Conservation (phyloP, 2,113 vertebrate species). For the Hypomesus transpacificus region DNA sequence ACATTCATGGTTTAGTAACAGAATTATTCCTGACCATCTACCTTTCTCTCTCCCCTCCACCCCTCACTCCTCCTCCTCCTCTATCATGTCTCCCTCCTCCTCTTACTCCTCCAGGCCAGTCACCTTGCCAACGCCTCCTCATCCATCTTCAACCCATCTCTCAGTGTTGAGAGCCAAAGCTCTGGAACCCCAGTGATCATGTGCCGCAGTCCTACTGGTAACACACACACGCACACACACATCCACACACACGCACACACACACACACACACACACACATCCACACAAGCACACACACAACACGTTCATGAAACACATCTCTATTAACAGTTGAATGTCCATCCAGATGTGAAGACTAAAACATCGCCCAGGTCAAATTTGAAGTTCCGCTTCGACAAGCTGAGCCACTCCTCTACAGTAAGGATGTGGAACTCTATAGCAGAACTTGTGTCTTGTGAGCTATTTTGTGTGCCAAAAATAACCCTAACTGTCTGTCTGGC, state of each 20-base stretch:
- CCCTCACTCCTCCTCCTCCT: not conserved
- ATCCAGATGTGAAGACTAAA: constrained; percentile 84
- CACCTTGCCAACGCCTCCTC: constrained; percentile 78
- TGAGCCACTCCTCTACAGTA: constrained; percentile 84
- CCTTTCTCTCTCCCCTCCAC: not conserved
- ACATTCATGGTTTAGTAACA: constrained; percentile 7
- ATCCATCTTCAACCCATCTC: constrained; percentile 79
- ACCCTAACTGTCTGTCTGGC: no score
- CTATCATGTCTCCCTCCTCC: not conserved
- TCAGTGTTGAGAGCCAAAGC: constrained; percentile 76
- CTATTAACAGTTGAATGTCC: not conserved
- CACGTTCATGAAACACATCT: not conserved
- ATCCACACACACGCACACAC: not conserved
- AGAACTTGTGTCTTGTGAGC: not conserved
- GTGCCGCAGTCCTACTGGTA: constrained; percentile 91
- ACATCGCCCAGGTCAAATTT: constrained; percentile 92
- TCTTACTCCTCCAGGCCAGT: constrained; percentile 65
- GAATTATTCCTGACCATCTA: not conserved
- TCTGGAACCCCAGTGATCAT: constrained; percentile 85
- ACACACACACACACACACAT: not conserved
- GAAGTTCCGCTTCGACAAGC: constrained; percentile 97
- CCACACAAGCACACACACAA: not conserved
- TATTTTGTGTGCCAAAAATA: no score
- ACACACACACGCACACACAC: not conserved
- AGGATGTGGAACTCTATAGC: constrained; percentile 39